phyloP scores from a whole-genome alignment of 2,888 invertebrate species.

The Brenthis daphne region DNA sequence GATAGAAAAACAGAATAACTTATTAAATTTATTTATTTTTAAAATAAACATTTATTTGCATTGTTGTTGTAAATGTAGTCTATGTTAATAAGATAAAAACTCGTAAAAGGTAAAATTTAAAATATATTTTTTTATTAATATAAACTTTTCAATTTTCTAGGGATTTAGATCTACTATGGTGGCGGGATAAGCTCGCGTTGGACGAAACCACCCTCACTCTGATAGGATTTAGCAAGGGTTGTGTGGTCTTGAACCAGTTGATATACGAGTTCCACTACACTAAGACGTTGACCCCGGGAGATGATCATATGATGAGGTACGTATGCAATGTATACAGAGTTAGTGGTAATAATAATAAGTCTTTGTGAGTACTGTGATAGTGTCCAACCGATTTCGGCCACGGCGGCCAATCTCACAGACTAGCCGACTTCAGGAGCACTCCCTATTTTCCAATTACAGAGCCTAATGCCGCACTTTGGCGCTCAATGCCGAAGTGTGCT shows the following conservation, averaged over 20 bases:
- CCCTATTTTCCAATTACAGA: too few relatives aligned
- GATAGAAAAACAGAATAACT: too few relatives aligned
- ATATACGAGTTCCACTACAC: constrained; percentile 92
- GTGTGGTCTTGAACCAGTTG: constrained; percentile 95
- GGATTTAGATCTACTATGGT: constrained; percentile 76
- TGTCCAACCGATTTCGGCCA: too few relatives aligned
- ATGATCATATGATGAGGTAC: constrained; percentile 83
- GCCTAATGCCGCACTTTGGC: too few relatives aligned
- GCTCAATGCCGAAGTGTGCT: too few relatives aligned
- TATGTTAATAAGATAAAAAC: not conserved
- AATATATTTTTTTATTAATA: not conserved
- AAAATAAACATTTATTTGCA: too few relatives aligned
- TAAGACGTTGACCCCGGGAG: constrained; percentile 84
- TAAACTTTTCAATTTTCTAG: constrained; percentile 34
- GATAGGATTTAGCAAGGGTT: constrained; percentile 96
- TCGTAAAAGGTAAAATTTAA: too few relatives aligned
- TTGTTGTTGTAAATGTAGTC: not conserved
- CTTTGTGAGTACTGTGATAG: too few relatives aligned
- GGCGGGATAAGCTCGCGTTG: constrained; percentile 81
- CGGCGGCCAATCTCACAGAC: too few relatives aligned
- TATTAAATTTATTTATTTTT: too few relatives aligned
- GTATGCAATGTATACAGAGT: not conserved
- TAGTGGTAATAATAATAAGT: not conserved
- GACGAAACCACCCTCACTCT: constrained; percentile 84
- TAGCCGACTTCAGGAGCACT: too few relatives aligned